Evolutionary conservation across 92 coral and sea anemone genomes (phyloP), one percentile per base, ranked within the genome.

Genomic region (Pocillopora meandrina): DNA sequence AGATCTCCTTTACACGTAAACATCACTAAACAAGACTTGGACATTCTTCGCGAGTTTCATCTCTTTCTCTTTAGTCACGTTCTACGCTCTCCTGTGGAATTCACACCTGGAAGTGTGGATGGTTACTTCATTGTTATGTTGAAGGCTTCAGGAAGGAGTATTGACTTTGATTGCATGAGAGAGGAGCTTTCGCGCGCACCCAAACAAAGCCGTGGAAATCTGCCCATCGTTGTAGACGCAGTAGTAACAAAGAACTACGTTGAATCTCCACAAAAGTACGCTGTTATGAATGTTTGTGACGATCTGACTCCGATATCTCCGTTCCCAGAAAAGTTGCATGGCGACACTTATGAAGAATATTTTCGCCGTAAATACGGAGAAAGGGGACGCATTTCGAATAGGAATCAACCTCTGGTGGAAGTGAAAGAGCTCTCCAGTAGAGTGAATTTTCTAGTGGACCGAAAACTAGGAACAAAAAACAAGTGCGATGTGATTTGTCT

Each of bases 61-160:
- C 17, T 82, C 59, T 75, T 68, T 7, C 77, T 95, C 59, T 88
- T 95, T 67, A 82, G 88, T 3, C 85, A 89, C 19, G 76, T 88
- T 81, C 90, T 92, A 36, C 93, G 98, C 21, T 57, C 14, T 2
- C 88, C 89, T 9, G 86, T 91, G 59, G 81, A 79, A 19, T 56
- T 84, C 11, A 78, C 74, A 64, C 78, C 95, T 1, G 90, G 72
- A 33, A 61, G 68, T 1, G 19, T 31, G 11, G 81, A 91, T 84
- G 98, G 99, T 15, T 97, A 89, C 65, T 89, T 92, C 87, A 75
- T 97, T 6, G 97, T 97, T 20, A 81, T 95, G 1, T 15, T 95
- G 71, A 78, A 42, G 65, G 21, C 10, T 13, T 19, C 75, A 7
- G 72, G 80, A 10, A 16, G 58, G 9, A 61, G 42, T 2, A 63